Evolutionary conservation across 2,113 vertebrate species (phyloP), one percentile per base, ranked within the genome.

Genomic region (Pogonocichla stellata): DNA sequence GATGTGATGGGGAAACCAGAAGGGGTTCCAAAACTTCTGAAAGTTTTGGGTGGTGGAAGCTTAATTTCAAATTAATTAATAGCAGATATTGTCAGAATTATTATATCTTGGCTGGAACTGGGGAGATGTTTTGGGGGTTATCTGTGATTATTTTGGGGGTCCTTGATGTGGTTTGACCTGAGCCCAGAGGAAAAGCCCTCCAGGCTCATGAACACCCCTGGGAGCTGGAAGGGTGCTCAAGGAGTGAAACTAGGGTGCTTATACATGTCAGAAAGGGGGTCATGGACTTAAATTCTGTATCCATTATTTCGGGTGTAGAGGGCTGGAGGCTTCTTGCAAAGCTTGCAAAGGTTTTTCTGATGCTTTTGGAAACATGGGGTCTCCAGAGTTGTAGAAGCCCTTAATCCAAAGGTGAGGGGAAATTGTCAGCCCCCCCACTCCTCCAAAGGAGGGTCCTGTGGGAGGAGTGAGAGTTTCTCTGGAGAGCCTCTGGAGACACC

Each of bases 141-240:
- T 13, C 60, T 61, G 18, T 38, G 71, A 50, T 80, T 82, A 29
- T 38, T 80, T 56, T 40, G 28, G 23, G 50, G 28, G 20, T 47
- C 42, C 54, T 79, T 75, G 48, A 19, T 69, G 29, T 75, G 22
- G 31, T 73, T 88, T 90, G 48, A 88, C 25, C 40, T 13, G 38
- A 86, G 33, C 24, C 26, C 33, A 58, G 83, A 70, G 23, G 25
- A 73, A 54, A 34, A 74, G 8, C 10, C 28, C 19, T 22, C 13
- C 12, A 13, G 40, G 31, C 18, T 58, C 42, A 42, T 12, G 4
- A 15, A 19, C 0, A 3, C 12, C 8, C 13, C 33, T 38, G 3
- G 15, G 50, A 50, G 13, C 12, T 40, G 20, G 19, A 7, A 3
- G 29, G 42, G 14, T 33, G 40, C 31, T 82, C 45, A 31, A 45